These are phyloP conservation scores for Dioctria linearis DNA, from an alignment of 2,888 invertebrate species.

Conservation along the genomic window DNA sequence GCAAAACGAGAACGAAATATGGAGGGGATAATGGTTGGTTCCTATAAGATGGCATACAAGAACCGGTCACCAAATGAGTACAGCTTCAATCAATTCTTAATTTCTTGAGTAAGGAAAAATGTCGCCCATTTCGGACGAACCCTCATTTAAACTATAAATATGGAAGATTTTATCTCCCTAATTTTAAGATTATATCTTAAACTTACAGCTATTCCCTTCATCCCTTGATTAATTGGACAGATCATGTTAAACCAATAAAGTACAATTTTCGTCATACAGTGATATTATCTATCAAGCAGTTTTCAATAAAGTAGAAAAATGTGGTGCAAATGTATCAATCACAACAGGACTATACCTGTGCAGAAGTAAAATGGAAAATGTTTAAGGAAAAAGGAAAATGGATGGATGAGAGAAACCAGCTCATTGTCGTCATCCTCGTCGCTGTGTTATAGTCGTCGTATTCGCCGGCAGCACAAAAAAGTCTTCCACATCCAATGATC, in stretches of 20 bases:
- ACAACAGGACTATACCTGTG: slow-evolving; percentile 23
- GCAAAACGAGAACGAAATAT: too few species aligned
- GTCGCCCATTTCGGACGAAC: too few species aligned
- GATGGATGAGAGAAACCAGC: slow-evolving; percentile 32
- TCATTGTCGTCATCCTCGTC: slow-evolving; percentile 12
- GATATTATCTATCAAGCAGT: background rate
- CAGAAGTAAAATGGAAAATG: slow-evolving; percentile 26
- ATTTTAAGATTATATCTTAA: slow-evolving; percentile 20
- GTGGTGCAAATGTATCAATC: slow-evolving; percentile 36
- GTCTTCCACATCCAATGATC: background rate
- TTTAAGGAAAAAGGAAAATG: slow-evolving; percentile 14
- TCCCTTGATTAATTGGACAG: slow-evolving; percentile 7
- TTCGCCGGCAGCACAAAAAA: background rate
- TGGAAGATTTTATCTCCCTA: slow-evolving; percentile 1
- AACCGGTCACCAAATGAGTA: background rate
- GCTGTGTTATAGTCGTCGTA: background rate
- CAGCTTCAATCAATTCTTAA: background rate
- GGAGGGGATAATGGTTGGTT: too few species aligned
- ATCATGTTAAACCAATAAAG: slow-evolving; percentile 35
- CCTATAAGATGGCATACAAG: background rate
- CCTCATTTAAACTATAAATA: background rate
- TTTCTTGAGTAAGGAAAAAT: too few species aligned
- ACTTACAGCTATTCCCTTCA: slow-evolving; percentile 11
- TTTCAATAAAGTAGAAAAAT: background rate
- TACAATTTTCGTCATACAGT: slow-evolving; percentile 22